A percentile compares a stretch with the other conserved stretches of the same genome.
These are phyloP conservation scores for Phoenicopterus ruber DNA, from an alignment of 2,113 vertebrate species.

Conservation along the genomic window DNA sequence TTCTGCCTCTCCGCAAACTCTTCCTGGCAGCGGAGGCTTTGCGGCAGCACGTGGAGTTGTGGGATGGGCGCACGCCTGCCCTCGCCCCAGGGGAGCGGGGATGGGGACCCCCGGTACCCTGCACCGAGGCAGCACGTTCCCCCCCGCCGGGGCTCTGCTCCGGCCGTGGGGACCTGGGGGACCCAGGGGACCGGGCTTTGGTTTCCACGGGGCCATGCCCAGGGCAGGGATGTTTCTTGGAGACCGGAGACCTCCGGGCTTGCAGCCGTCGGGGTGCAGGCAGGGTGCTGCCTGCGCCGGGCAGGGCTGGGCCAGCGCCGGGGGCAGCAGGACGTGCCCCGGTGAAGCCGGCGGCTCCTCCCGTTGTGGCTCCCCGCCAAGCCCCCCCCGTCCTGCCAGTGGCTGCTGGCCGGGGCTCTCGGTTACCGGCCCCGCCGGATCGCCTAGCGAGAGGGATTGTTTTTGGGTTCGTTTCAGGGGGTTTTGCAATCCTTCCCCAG, in stretches of 20 bases:
- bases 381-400: not conserved
- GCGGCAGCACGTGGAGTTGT: not conserved
- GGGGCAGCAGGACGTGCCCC: not conserved
- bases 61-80: not conserved
- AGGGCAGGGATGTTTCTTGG: not conserved
- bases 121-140: fast-evolving
- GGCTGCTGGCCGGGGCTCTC: not conserved
- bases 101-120: not conserved
- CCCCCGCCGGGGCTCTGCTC: not conserved
- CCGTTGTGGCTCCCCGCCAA: fast-evolving
- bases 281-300: not conserved
- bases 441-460: not conserved
- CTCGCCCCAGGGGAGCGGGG: fast-evolving
- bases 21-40: not conserved
- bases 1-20: not conserved
- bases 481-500: constrained; percentile 34
- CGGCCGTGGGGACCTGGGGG: not conserved
- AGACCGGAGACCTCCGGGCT: not conserved
- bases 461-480: constrained; percentile 17
- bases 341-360: too few species aligned
- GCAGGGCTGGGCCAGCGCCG: not conserved
- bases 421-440: fast-evolving
- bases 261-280: not conserved
- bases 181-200: not conserved
- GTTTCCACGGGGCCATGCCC: not conserved